phyloP scores from a whole-genome alignment of 2,888 invertebrate genomes.

The Cryptocephalus primarius region DNA sequence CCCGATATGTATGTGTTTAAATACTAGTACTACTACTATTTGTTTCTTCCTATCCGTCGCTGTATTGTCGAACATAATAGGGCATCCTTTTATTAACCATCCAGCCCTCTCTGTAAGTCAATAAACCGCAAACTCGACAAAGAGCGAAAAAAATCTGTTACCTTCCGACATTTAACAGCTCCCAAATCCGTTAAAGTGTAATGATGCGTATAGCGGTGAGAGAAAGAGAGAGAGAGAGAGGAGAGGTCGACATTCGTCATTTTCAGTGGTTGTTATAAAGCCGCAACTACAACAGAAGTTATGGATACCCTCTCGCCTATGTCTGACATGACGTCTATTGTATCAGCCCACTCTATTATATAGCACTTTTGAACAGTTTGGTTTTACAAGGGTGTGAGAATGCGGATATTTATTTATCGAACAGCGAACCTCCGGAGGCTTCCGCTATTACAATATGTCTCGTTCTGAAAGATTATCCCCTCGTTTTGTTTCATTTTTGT shows the following conservation, averaged over 20 bases:
- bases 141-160: not conserved
- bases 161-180: not conserved
- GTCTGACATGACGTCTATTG: slow-evolving; percentile 35
- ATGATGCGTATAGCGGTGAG: slow-evolving; percentile 13
- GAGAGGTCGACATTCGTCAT: not conserved
- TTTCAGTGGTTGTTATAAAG: slow-evolving; percentile 12
- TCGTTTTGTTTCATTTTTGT: too few relatives aligned
- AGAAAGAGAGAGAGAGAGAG: not conserved
- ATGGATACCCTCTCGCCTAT: slow-evolving; percentile 15
- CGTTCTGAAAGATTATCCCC: too few relatives aligned
- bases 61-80: too few relatives aligned
- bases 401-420: slow-evolving; percentile 18
- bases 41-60: too few relatives aligned
- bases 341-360: slow-evolving; percentile 35
- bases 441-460: too few relatives aligned
- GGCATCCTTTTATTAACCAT: too few relatives aligned
- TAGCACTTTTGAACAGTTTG: slow-evolving; percentile 35
- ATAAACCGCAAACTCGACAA: too few relatives aligned
- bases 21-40: not conserved
- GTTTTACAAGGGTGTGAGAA: slow-evolving; percentile 30
- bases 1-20: not conserved
- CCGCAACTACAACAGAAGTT: slow-evolving; percentile 19
- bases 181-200: slow-evolving; percentile 17
- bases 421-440: too few relatives aligned
- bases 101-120: too few relatives aligned